Conservation (phyloP, 2,888 invertebrate species). For the Spisula subtruncata region DNA sequence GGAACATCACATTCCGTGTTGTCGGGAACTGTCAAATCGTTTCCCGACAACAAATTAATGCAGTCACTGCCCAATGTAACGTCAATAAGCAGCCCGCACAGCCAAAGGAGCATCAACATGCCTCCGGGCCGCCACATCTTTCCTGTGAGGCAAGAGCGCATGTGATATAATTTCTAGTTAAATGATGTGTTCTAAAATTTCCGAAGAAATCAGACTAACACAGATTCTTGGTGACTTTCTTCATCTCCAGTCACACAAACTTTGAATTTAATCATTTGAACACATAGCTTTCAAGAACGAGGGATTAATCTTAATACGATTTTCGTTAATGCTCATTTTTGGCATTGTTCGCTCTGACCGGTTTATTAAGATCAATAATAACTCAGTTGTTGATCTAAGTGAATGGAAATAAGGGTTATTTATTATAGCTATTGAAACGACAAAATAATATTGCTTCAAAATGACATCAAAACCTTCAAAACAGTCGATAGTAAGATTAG, state of each 20-base stretch:
- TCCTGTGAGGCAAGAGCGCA: not conserved
- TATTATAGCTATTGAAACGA: not conserved
- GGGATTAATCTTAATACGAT: conserved; percentile 2
- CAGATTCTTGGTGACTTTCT: conserved; percentile 30
- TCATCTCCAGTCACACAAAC: conserved; percentile 5
- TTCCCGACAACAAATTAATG: conserved; percentile 15
- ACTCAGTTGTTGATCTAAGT: not conserved
- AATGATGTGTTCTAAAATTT: not conserved
- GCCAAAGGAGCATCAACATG: conserved; percentile 30
- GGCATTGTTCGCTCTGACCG: not conserved
- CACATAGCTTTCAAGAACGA: not conserved
- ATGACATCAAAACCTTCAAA: not conserved
- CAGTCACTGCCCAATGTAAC: conserved; percentile 40
- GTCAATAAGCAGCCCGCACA: conserved; percentile 28
- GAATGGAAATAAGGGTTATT: not conserved
- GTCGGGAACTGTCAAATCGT: conserved; percentile 37
- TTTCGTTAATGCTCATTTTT: not conserved
- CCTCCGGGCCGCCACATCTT: conserved; percentile 20
- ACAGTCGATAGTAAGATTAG: not conserved
- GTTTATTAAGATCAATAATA: conserved; percentile 4
- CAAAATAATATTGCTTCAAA: not conserved
- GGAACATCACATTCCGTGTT: conserved; percentile 44
- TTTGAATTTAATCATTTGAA: conserved; percentile 22
- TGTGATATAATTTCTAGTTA: not conserved
- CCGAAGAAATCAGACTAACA: conserved; percentile 15